These are phyloP conservation scores for Decapterus maruadsi DNA, from an alignment of 2,797 vertebrate genomes.

Conservation along the genomic window DNA sequence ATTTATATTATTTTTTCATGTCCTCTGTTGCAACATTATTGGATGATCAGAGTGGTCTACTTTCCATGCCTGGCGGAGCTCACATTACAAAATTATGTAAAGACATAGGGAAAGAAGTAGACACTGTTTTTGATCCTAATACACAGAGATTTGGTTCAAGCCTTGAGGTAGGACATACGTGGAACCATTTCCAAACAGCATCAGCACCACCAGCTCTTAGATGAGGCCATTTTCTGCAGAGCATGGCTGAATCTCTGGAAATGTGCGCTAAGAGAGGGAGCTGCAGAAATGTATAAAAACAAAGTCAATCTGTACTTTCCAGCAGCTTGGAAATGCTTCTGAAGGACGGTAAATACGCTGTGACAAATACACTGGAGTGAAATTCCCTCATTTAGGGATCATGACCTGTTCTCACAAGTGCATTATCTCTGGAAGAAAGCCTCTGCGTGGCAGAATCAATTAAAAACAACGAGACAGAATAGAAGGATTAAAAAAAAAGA, in stretches of 20 bases:
- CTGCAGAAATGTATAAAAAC: constrained; percentile 62
- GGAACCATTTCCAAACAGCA: constrained; percentile 66
- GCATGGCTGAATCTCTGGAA: constrained; percentile 30
- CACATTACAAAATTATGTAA: constrained; percentile 78
- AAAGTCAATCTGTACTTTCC: constrained; percentile 73
- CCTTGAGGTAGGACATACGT: constrained; percentile 66
- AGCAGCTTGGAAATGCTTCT: constrained; percentile 64
- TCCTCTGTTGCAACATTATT: constrained; percentile 48
- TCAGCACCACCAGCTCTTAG: constrained; percentile 45
- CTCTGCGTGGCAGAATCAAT: constrained; percentile 84
- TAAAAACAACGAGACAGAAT: constrained; percentile 84
- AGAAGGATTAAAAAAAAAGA: constrained; percentile 83
- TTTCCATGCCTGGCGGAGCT: constrained; percentile 71
- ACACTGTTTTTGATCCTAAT: constrained; percentile 74
- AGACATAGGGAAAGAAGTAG: constrained; percentile 74
- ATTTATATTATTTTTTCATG: constrained; percentile 39
- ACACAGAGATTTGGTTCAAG: constrained; percentile 76
- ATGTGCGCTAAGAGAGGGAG: constrained; percentile 3
- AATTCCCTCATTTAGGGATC: constrained; percentile 81
- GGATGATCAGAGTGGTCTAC: constrained; percentile 75
- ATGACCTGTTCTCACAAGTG: constrained; percentile 80
- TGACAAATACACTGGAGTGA: constrained; percentile 62
- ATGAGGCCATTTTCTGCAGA: constrained; percentile 44
- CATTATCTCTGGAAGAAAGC: constrained; percentile 85
- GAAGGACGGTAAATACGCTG: constrained; percentile 65